Percentiles rank a stretch among this genome's conserved stretches.
These are phyloP conservation scores for Catajapyx aquilonaris DNA, from an alignment of 1,140 invertebrate genomes.

Conservation along the genomic window DNA sequence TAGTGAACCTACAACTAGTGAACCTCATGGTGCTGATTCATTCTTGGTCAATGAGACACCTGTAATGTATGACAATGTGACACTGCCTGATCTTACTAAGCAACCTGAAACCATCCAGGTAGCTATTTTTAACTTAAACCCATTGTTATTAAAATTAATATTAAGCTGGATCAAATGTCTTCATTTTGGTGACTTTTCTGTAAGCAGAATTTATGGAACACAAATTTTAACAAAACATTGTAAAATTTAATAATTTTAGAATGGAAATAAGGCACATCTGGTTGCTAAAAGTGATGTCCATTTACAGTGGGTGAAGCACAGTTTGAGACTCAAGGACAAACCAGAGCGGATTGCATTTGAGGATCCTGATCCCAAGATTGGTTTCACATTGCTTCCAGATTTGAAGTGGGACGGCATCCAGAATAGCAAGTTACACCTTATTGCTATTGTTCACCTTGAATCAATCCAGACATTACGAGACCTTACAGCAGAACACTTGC, in stretches of 20 bases:
- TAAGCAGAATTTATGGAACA: too few relatives aligned
- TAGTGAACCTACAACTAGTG: slow-evolving; percentile 73
- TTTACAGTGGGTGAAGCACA: slow-evolving; percentile 88
- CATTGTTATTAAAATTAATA: too few relatives aligned
- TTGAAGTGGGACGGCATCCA: slow-evolving; percentile 79
- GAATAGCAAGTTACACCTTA: slow-evolving; percentile 52
- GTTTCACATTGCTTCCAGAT: slow-evolving; percentile 78
- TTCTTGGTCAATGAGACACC: slow-evolving; percentile 63
- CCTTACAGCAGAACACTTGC: slow-evolving; percentile 50
- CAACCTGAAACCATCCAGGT: slow-evolving; percentile 47
- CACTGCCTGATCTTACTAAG: slow-evolving; percentile 46
- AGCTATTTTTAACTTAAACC: too few relatives aligned
- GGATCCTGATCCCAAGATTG: slow-evolving; percentile 50
- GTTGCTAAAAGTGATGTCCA: too few relatives aligned
- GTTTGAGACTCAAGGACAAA: slow-evolving; percentile 76
- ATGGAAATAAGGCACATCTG: too few relatives aligned
- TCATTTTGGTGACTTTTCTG: too few relatives aligned
- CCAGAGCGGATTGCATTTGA: slow-evolving; percentile 66
- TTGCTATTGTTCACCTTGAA: slow-evolving; percentile 52
- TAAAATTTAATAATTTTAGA: too few relatives aligned
- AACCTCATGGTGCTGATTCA: slow-evolving; percentile 56
- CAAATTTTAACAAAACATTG: too few relatives aligned
- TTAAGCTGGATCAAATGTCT: too few relatives aligned
- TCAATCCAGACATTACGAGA: slow-evolving; percentile 66
- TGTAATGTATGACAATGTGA: slow-evolving; percentile 55